phyloP scores from a whole-genome alignment of 2,797 vertebrate genomes.

The Manis pentadactyla region DNA sequence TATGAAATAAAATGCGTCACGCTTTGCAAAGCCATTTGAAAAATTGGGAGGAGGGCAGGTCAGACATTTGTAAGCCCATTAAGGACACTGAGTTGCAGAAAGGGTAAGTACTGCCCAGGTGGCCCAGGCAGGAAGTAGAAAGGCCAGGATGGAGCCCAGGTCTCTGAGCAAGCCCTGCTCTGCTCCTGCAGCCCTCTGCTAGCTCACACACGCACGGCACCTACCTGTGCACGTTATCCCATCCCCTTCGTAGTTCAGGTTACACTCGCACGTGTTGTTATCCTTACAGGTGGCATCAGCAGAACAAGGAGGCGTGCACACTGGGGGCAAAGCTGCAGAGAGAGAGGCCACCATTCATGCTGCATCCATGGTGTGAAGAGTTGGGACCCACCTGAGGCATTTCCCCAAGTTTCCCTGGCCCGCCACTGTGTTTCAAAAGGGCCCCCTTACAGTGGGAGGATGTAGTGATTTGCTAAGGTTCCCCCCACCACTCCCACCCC shows the following conservation, averaged over 20 bases:
- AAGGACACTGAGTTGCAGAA: not conserved
- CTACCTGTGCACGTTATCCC: constrained; percentile 93
- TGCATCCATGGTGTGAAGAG: not conserved
- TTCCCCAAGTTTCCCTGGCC: not conserved
- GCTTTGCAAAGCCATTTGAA: constrained; percentile 12
- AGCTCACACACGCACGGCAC: not conserved
- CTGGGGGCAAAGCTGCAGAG: constrained; percentile 84
- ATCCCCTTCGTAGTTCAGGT: constrained; percentile 92
- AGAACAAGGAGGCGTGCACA: constrained; percentile 92
- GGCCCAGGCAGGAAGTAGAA: not conserved
- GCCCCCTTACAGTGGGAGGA: not conserved
- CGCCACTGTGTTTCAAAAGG: not conserved
- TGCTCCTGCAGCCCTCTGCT: accelerated
- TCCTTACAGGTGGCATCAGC: constrained; percentile 90
- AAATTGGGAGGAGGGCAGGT: not conserved
- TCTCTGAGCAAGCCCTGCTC: not conserved
- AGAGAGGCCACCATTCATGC: not conserved
- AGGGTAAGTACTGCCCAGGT: not conserved
- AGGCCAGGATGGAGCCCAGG: not conserved
- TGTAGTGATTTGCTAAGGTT: not conserved
- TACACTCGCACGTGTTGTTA: constrained; percentile 94
- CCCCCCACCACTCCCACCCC: no score
- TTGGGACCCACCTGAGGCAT: not conserved
- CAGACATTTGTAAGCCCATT: not conserved
- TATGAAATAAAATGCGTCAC: not conserved